Base-by-base conservation (phyloP, 2,797 vertebrate species). In the Nothura maculosa region DNA sequence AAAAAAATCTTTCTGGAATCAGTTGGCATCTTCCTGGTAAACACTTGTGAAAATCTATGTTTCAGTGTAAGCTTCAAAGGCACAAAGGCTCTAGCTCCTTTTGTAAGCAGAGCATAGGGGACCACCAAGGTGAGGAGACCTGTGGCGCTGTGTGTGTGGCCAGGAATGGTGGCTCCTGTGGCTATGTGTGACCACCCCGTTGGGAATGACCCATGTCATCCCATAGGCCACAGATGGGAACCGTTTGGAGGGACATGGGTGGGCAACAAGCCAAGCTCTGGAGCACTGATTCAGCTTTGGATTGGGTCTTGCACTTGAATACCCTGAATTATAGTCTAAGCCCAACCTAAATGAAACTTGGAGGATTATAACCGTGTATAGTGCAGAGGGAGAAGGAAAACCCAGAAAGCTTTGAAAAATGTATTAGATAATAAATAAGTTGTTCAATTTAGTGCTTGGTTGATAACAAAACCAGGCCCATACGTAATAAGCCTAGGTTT, bases 381-480 rank as follows among this genome's bases (percentile, higher is more conserved):
- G 17, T 54, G 43, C 50, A 64, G 52, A 32, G 12, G 60, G 40
- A 84, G 28, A 38, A 81, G 84, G 34, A 67, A 77, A 93, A 81
- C 21, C 2, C 70, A 30, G 36, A 79, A 77, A 82, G 42, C 6
- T 85, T 81, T 77, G 20, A 74, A 82, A 88, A 77, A 90, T 88
- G 27, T 64, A 86, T 94, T 84, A 82, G 78, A 42, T 62, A 52
- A 21, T 68, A 90, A 52, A 24, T 68, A 89, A 96, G 80, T 94
- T 86, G 83, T 82, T 94, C 86, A 77, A 13, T 93, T 90, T 87
- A 96, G 86, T 85, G 69, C 66, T 81, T 90, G 68, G n/a, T 13
- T 93, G 78, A 43, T 82, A 81, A 75, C 0, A 0, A 87, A 85
- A 92, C 57, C 64, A 87, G 81, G 54, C 62, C 28, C 42, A n/a